A percentile compares a stretch with the other conserved stretches of the same genome.
Evolutionary conservation across 1,140 invertebrate species (phyloP).

Genomic region (Rhopalosiphum padi): DNA sequence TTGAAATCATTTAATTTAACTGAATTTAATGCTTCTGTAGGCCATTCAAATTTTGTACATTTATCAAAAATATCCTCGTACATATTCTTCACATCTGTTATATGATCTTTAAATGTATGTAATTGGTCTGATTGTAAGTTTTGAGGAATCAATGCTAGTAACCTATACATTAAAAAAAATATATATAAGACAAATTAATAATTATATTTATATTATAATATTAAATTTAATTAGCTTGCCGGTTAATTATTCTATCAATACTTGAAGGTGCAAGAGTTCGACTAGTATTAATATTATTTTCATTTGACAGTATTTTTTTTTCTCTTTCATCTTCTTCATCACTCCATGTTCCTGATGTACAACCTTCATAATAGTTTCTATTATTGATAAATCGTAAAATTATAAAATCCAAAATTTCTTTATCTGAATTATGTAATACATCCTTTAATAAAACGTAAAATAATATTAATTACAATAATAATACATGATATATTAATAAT

Average conservation of each 20-base stretch:
- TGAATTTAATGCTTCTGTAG: conserved; percentile 34
- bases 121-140: conserved; percentile 36
- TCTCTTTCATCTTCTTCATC: conserved; percentile 53
- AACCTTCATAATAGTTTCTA: conserved; percentile 47
- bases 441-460: conserved; percentile 15
- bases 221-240: background rate
- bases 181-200: background rate
- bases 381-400: conserved; percentile 46
- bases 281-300: conserved; percentile 27
- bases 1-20: conserved; percentile 27
- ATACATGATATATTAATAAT: background rate
- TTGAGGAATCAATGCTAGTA: conserved; percentile 30
- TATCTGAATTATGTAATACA: conserved; percentile 3
- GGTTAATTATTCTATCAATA: conserved; percentile 48
- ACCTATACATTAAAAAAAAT: background rate
- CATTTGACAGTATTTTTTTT: conserved; percentile 32
- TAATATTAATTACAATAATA: background rate
- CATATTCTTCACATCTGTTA: background rate
- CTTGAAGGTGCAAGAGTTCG: conserved; percentile 53
- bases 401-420: conserved; percentile 36
- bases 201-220: background rate
- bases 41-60: conserved; percentile 45
- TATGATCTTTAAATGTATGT: conserved; percentile 43
- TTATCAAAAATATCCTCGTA: conserved; percentile 15
- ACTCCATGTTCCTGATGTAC: conserved; percentile 36